These are phyloP conservation scores for Reticulitermes lucifugus DNA, from an alignment of 2,888 invertebrate genomes.

Conservation along the genomic window DNA sequence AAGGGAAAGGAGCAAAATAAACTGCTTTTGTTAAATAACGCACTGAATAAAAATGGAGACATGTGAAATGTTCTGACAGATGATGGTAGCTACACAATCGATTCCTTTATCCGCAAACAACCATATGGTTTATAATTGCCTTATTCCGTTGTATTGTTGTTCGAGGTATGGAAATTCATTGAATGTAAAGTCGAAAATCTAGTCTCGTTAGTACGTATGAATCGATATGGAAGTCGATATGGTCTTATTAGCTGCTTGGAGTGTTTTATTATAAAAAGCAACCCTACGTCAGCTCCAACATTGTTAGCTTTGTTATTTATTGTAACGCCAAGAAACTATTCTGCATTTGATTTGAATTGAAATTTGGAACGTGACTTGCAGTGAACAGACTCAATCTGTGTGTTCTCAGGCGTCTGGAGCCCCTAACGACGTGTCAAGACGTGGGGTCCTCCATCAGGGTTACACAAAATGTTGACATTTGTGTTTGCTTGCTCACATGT, in stretches of 20 bases:
- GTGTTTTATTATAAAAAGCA: conserved; percentile 27
- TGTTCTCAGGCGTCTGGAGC: conserved; percentile 38
- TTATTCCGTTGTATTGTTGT: background rate
- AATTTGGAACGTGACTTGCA: conserved; percentile 45
- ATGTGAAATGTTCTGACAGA: background rate
- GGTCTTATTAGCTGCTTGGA: conserved; percentile 30
- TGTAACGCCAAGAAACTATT: conserved; percentile 5
- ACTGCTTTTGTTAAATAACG: no score
- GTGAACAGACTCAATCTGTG: conserved; percentile 42
- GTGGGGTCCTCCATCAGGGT: conserved; percentile 22
- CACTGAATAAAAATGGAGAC: no score
- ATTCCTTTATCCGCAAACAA: background rate
- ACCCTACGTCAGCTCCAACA: background rate
- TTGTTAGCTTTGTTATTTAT: conserved; percentile 32
- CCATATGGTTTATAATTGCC: background rate
- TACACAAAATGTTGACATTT: conserved; percentile 17
- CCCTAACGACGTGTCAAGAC: conserved; percentile 39
- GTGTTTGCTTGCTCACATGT: background rate
- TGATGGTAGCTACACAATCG: background rate
- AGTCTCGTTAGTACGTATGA: conserved; percentile 19
- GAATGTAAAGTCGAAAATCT: conserved; percentile 1
- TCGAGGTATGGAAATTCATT: background rate
- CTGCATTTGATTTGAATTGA: conserved; percentile 45
- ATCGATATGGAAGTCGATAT: conserved; percentile 28
- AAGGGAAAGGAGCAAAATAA: no score